Base-by-base conservation (phyloP, 2,797 vertebrate species). In the Rhynchonycteris naso region DNA sequence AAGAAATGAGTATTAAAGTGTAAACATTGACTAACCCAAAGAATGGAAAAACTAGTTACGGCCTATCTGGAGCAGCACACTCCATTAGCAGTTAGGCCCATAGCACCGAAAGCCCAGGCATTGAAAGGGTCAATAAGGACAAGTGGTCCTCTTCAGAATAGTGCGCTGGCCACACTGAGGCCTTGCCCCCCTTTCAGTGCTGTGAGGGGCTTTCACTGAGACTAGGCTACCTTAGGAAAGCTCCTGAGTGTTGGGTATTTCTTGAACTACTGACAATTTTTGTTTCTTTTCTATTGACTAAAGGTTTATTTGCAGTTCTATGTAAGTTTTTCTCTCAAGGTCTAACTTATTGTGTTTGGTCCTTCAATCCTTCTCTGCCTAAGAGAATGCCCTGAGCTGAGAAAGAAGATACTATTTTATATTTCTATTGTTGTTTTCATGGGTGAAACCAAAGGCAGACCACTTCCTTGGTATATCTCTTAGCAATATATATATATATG, bases 391-490 rank as follows among this genome's bases (percentile, higher is more conserved):
- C 50, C 78, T 78, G n/a, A 94, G 7, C 61, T 56, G 8, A 90
- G 50, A 22, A 93, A 82, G 50, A 75, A 66, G 54, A 10, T 92
- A 72, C 14, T 30, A 11, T 47, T 69, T 65, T 92, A 74, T 47
- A 59, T 84, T 76, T 54, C 47, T 88, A 43, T 81, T 65, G 26
- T 61, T 76, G 35, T 76, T 90, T 91, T 68, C 56, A 50, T 52
- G 69, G 54, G 22, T 88, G 58, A 92, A 87, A 78, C 52, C 59
- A 93, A 61, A 93, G 52, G 50, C 65, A 87, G 89, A 86, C 69
- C 61, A 96, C 85, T 94, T 97, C 81, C 88, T 88, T 76, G 2
- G 22, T 69, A n/a, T 80, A 79, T 93, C 35, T 88, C 91, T 66
- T 54, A 93, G 35, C 14, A 88, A 92, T 88, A 92, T 59, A 74